A percentile compares a stretch with the other conserved stretches of the same genome.
Evolutionary conservation across 2,113 vertebrate species (phyloP).

Genomic region (Aegithalos caudatus): DNA sequence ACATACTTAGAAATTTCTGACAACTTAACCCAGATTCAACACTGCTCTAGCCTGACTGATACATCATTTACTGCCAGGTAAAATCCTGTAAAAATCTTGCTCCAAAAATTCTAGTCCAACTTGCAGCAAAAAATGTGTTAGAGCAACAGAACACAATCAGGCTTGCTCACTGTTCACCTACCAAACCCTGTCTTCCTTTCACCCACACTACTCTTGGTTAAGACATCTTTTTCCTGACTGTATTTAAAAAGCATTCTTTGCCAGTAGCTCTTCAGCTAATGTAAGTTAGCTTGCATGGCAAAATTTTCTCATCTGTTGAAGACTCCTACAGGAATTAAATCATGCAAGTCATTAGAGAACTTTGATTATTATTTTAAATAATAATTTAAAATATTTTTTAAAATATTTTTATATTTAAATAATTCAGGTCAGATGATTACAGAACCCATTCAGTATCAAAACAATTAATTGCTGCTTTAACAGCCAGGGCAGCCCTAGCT

Average conservation of each 20-base stretch:
- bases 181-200: background rate
- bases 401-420: too few species aligned
- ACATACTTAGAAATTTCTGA: background rate
- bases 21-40: background rate
- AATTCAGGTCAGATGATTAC: background rate
- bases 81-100: background rate
- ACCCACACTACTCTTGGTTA: background rate
- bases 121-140: background rate
- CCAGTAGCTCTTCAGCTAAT: background rate
- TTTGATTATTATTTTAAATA: conserved; percentile 12
- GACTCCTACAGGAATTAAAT: conserved; percentile 13
- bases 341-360: background rate
- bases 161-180: background rate
- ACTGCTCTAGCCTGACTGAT: background rate
- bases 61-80: background rate
- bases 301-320: background rate
- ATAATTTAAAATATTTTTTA: too few species aligned
- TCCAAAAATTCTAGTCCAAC: background rate
- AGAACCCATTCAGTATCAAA: background rate
- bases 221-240: background rate
- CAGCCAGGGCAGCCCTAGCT: background rate
- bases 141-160: background rate
- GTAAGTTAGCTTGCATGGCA: background rate
- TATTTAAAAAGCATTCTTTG: background rate
- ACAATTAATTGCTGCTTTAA: background rate